These are phyloP conservation scores for Peromyscus melanophrys DNA, from an alignment of 2,797 vertebrate genomes.

Conservation along the genomic window DNA sequence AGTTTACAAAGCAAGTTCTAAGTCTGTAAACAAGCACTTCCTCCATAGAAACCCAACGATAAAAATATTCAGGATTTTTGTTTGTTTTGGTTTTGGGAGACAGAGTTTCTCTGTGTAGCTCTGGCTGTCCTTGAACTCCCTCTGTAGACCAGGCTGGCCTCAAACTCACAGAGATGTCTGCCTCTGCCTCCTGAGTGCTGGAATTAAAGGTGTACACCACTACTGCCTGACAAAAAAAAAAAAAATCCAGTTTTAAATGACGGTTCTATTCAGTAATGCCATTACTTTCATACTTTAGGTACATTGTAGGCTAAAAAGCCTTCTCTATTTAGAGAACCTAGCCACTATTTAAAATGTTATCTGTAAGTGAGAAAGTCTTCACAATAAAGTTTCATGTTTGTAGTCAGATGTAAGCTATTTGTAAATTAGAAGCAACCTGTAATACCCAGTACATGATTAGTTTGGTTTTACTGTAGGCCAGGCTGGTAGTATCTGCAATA, in stretches of 20 bases:
- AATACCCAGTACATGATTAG: slow-evolving; percentile 63
- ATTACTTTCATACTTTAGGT: not conserved
- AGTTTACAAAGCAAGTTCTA: slow-evolving; percentile 58
- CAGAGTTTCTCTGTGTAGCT: not conserved
- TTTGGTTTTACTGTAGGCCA: slow-evolving; percentile 69
- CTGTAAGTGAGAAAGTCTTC: slow-evolving; percentile 12
- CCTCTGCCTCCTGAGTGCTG: not conserved
- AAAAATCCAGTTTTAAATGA: slow-evolving; percentile 38
- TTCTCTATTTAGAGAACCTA: slow-evolving; percentile 31
- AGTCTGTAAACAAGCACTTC: slow-evolving; percentile 19
- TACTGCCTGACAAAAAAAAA: not conserved
- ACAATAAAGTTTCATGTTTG: slow-evolving; percentile 27
- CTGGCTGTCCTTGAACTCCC: not conserved
- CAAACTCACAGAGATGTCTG: not conserved
- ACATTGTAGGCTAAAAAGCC: not conserved
- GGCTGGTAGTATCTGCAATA: slow-evolving; percentile 40
- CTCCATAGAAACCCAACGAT: slow-evolving; percentile 51
- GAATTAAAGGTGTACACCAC: not conserved
- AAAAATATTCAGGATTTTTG: no score
- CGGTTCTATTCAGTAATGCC: not conserved
- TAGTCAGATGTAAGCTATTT: slow-evolving; percentile 27
- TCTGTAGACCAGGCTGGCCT: not conserved
- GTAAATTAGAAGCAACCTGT: slow-evolving; percentile 37
- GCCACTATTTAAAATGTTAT: slow-evolving; percentile 21
- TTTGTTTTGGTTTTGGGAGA: not conserved